A percentile compares a stretch with the other conserved stretches of the same genome.
These are phyloP conservation scores for Loriculus beryllinus DNA, from an alignment of 2,797 vertebrate species.

Conservation along the genomic window DNA sequence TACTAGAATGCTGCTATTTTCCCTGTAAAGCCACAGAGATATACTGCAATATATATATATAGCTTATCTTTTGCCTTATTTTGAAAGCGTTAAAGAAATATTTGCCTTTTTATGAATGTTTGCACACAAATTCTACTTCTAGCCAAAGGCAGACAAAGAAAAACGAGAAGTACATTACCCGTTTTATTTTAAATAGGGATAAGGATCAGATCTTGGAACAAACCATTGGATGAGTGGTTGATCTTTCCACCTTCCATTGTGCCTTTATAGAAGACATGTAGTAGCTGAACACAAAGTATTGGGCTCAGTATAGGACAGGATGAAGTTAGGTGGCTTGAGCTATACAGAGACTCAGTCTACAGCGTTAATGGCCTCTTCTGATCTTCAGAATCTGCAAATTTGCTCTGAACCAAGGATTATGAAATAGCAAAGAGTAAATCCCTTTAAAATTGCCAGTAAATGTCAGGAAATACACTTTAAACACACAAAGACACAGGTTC, in stretches of 20 bases:
- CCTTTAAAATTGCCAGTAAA: conserved; percentile 49
- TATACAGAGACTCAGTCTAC: not conserved
- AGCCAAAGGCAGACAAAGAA: not conserved
- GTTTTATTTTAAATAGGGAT: not conserved
- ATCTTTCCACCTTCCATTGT: not conserved
- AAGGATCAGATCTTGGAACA: not conserved
- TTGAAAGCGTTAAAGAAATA: not conserved
- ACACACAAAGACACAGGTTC: not conserved
- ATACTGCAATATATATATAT: not conserved
- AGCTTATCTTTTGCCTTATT: not conserved
- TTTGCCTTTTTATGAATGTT: not conserved
- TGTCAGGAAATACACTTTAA: conserved; percentile 22
- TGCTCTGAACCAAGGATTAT: conserved; percentile 2
- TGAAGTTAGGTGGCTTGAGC: not conserved
- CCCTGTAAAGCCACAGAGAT: not conserved
- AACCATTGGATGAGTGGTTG: not conserved
- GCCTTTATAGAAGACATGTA: not conserved
- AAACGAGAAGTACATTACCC: not conserved
- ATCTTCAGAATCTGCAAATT: conserved; percentile 18
- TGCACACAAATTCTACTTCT: not conserved
- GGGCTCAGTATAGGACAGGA: not conserved
- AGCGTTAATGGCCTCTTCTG: not conserved
- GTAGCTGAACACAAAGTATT: not conserved
- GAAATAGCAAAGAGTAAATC: conserved; percentile 27
- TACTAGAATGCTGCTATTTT: not conserved